Base-by-base conservation (phyloP, 2,113 vertebrate genomes). In the Anguilla japonica region DNA sequence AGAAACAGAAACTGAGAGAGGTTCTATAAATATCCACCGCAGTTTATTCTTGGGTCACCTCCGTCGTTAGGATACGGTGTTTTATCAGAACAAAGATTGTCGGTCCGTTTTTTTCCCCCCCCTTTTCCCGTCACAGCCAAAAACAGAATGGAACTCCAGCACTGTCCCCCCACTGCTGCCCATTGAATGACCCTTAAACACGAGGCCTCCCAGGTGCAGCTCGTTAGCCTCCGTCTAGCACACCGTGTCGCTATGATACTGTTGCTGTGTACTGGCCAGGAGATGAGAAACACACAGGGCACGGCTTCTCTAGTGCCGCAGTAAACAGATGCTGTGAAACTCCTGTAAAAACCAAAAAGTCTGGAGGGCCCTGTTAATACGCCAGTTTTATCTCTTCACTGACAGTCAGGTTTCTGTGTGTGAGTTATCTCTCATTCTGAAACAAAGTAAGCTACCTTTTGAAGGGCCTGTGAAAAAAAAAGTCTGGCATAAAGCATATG, bases 1-100 rank as follows among this genome's bases (percentile, higher is more conserved):
- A 60, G 82, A 57, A 57, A 56, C 82, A 60, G 82, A 57, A 57
- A 56, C 82, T 22, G 82, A 83, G 82, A 18, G 50, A 83, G 26
- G 56, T 26, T 34, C 56, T 83, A 83, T 83, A 39, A 83, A 60
- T 83, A 83, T 29, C n/a, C 53, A 9, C 71, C 13, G 26, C 34
- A 6, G 50, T 22, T 83, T 60, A 29, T 83, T 60, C 56, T 20
- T 29, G 53, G 15, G 29, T 60, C 82, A 60, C 11, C 50, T 39
- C 50, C 34, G 53, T 29, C 34, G 16, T 40, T 53, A 63, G 34
- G n/a, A 34, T 34, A 34, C 18, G 53, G 14, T 1, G 56, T 20
- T 53, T 83, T 60, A 83, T 83, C 50, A n/a, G 81, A 60, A 39
- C 53, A 20, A 82, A 22, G 41, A 53, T 43, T 82, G 53, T 43